These are phyloP conservation scores for Cyclophora punctaria DNA, from an alignment of 2,888 invertebrate genomes.

Conservation along the genomic window DNA sequence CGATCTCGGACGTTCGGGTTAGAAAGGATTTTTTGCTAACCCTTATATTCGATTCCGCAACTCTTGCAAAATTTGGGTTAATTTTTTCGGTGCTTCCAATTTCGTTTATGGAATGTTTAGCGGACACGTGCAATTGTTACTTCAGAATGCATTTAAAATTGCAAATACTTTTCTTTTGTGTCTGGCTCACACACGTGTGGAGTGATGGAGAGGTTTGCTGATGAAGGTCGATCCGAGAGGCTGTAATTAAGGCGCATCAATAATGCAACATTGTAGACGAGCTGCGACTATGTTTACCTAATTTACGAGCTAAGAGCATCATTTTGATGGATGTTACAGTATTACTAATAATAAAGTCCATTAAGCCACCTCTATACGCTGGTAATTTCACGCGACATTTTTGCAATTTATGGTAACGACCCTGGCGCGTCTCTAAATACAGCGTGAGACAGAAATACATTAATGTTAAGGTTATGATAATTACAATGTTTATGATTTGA, in stretches of 20 bases:
- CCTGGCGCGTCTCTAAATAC: too few relatives aligned
- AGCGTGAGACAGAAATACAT: too few relatives aligned
- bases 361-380: slow-evolving; percentile 30
- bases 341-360: slow-evolving; percentile 37
- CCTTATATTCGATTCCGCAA: slow-evolving; percentile 72
- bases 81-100: slow-evolving; percentile 45
- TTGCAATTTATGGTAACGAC: slow-evolving; percentile 20
- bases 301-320: too few relatives aligned
- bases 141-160: slow-evolving; percentile 18
- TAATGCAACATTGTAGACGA: slow-evolving; percentile 33
- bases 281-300: too few relatives aligned
- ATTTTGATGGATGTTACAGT: slow-evolving; percentile 37
- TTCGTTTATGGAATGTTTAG: slow-evolving; percentile 35
- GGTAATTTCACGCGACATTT: slow-evolving; percentile 29
- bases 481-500: too few relatives aligned
- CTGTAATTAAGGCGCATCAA: slow-evolving; percentile 27
- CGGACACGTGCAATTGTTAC: slow-evolving; percentile 35
- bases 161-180: slow-evolving; percentile 16
- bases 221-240: slow-evolving; percentile 16
- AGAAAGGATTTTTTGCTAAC: slow-evolving; percentile 71
- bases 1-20: slow-evolving; percentile 62
- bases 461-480: too few relatives aligned
- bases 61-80: slow-evolving; percentile 73
- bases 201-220: slow-evolving; percentile 25
- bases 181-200: slow-evolving; percentile 30